These are phyloP conservation scores for Rutilus rutilus DNA, from an alignment of 2,113 vertebrate genomes.

Conservation along the genomic window DNA sequence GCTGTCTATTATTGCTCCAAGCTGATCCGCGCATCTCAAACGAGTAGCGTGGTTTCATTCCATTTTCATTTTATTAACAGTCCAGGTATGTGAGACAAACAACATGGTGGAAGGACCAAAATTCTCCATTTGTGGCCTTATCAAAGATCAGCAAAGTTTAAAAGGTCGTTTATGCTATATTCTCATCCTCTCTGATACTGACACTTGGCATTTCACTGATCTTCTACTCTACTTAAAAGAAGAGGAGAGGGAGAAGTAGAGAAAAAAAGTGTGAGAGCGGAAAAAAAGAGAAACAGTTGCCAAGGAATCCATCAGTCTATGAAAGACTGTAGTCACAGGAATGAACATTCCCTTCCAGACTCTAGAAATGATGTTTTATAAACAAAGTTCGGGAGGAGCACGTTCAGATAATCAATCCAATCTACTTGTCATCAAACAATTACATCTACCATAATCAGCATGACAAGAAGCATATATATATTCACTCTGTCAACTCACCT, in stretches of 20 bases:
- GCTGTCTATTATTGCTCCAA: too few relatives aligned
- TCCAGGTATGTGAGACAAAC: slow-evolving; percentile 25
- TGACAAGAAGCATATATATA: too few relatives aligned
- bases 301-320: slow-evolving; percentile 51
- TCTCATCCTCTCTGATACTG: slow-evolving; percentile 57
- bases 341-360: slow-evolving; percentile 48
- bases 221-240: slow-evolving; percentile 61
- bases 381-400: too few relatives aligned
- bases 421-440: too few relatives aligned
- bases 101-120: slow-evolving; percentile 19
- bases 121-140: slow-evolving; percentile 51
- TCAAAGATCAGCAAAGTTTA: slow-evolving; percentile 60
- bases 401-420: too few relatives aligned
- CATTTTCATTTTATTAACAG: background rate
- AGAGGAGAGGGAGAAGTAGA: slow-evolving; percentile 46
- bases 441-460: too few relatives aligned
- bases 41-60: too few relatives aligned
- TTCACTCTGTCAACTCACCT: too few relatives aligned
- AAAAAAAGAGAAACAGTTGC: slow-evolving; percentile 50
- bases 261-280: background rate
- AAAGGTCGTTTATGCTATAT: slow-evolving; percentile 60
- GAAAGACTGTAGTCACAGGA: slow-evolving; percentile 45
- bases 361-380: too few relatives aligned
- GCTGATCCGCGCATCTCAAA: too few relatives aligned
- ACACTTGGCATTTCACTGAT: slow-evolving; percentile 64